A percentile compares a stretch with the other conserved stretches of the same genome.
Evolutionary conservation across 2,113 vertebrate species (phyloP).

Genomic region (Oryzias melastigma): DNA sequence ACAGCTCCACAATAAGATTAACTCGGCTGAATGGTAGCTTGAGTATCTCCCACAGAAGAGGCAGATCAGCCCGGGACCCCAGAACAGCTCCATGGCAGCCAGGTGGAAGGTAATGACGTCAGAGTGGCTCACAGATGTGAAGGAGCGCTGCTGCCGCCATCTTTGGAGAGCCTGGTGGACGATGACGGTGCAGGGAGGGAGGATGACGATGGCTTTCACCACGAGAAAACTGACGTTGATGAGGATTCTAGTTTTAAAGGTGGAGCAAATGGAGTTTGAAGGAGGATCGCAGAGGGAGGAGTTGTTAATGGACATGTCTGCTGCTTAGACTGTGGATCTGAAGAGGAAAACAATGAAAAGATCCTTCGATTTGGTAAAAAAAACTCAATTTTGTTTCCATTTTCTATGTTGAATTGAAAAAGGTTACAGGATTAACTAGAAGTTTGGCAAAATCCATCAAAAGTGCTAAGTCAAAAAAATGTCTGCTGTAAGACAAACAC

Average conservation of each 20-base stretch:
- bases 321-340: not conserved
- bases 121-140: not conserved
- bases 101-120: constrained; percentile 29
- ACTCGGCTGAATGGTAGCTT: rapidly evolving
- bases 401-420: too few relatives aligned
- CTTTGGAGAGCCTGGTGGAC: constrained; percentile 3
- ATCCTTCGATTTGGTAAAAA: too few relatives aligned
- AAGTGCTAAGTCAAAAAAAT: too few relatives aligned
- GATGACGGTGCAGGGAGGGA: not conserved
- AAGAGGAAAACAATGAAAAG: not conserved
- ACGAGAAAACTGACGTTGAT: not conserved
- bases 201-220: not conserved
- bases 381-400: too few relatives aligned
- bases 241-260: not conserved
- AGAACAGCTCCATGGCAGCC: not conserved
- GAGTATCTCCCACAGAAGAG: rapidly evolving
- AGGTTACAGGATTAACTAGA: too few relatives aligned
- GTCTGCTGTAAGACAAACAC: too few relatives aligned
- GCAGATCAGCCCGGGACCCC: not conserved
- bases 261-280: rapidly evolving
- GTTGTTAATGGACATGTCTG: not conserved
- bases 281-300: not conserved
- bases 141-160: not conserved
- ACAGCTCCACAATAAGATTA: not conserved
- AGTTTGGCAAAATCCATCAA: too few relatives aligned